Base-by-base conservation (phyloP, 2,888 invertebrate genomes). In the Papilio gigon region DNA sequence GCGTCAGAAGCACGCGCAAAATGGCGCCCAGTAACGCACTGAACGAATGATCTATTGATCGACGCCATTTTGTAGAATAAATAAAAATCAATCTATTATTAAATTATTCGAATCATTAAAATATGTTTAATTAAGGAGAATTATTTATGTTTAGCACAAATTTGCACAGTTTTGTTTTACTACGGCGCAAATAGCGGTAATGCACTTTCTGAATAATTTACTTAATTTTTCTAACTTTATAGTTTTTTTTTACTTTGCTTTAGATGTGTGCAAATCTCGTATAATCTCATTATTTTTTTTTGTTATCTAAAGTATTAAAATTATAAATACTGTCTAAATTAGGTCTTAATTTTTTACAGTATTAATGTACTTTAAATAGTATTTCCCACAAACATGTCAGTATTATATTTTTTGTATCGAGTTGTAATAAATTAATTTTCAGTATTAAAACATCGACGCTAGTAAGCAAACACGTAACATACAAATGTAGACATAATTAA, bases 1-100 rank as follows among this genome's bases (percentile, higher is more conserved):
- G 62, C 82, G 80, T 69, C 89, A 88, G 71, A n/a, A 86, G 0
- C 71, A 80, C 0, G 86, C 86, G 44, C 79, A 78, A 22, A 91
- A 90, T 65, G 90, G 90, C 12, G 84, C 86, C 73, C 80, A 89
- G 72, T 88, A 79, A 82, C 37, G 60, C n/a, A 8, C 17, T 1
- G 4, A 62, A 6, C n/a, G 27, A 56, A 30, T 12, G 30, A 58
- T 40, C 65, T 71, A 59, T 64, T 35, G 66, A 66, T 66, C 17
- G 30, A 17, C 4, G 30, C 17, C 30, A 2, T 59, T 17, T 50
- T 42, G 11, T 59, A 27, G 1, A 1, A 35, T 37, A 47, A 63
- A 59, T 67, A 67, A 70, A 69, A 70, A 33, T 64, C n/a, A 59
- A 67, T 53, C 35, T 53, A 33, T 61, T 40, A 40, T 40, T 53